Percentiles rank a stretch among this genome's conserved stretches.
These are phyloP conservation scores for Marisa cornuarietis DNA, from an alignment of 1,140 invertebrate species.

Conservation along the genomic window DNA sequence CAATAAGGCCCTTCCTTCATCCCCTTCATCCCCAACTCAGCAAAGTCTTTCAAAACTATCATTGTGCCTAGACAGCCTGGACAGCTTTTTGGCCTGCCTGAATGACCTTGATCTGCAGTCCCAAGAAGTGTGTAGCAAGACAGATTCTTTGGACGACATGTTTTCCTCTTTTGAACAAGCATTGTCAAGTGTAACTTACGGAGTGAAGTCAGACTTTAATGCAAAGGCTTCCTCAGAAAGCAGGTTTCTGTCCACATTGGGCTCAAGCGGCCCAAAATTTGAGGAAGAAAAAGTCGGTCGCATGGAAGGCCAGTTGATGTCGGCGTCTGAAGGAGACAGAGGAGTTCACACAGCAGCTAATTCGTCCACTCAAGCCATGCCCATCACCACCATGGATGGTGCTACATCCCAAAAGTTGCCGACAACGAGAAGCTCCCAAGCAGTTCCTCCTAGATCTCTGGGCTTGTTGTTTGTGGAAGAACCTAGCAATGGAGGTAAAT, in stretches of 20 bases:
- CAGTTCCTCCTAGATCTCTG: conserved; percentile 2
- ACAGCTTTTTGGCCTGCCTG: conserved; percentile 30
- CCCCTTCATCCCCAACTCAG: background rate
- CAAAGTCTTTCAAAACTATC: conserved; percentile 23
- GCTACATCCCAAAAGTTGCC: background rate
- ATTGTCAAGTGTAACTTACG: background rate
- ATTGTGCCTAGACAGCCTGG: conserved; percentile 24
- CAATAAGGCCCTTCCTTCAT: conserved; percentile 9
- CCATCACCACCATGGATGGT: background rate
- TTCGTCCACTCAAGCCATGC: too few relatives aligned
- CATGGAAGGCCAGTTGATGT: too few relatives aligned
- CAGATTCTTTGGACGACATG: conserved; percentile 3
- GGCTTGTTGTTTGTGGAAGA: conserved; percentile 15
- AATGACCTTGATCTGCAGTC: conserved; percentile 14
- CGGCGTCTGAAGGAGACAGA: too few relatives aligned
- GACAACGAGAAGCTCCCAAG: background rate
- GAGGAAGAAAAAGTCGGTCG: too few relatives aligned
- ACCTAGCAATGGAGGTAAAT: conserved; percentile 19
- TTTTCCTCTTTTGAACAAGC: conserved; percentile 2
- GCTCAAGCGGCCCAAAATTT: too few relatives aligned
- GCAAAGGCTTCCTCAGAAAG: background rate
- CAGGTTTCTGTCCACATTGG: too few relatives aligned
- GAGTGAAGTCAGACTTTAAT: background rate
- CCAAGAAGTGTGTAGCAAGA: background rate
- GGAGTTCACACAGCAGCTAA: too few relatives aligned